Evolutionary conservation across 2,797 vertebrate species (phyloP).

Genomic region (Cyprinella venusta): DNA sequence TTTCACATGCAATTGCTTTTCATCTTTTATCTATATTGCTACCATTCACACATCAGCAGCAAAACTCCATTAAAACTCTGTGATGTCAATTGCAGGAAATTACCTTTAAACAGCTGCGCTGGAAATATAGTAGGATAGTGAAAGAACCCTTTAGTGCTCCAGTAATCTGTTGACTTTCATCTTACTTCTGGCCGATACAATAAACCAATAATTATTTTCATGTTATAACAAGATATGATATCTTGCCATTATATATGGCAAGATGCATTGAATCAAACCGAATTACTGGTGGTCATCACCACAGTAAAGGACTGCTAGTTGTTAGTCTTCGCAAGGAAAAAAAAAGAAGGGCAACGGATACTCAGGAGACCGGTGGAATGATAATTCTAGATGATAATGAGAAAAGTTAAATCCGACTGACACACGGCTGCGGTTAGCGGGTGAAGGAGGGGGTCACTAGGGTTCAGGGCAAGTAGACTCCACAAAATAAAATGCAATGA

Average conservation of each 20-base stretch:
- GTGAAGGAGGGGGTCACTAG: conserved; percentile 1
- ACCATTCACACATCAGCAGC: conserved; percentile 39
- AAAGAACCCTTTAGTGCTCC: conserved; percentile 5
- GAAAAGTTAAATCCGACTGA: conserved; percentile 31
- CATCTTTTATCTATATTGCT: conserved; percentile 4
- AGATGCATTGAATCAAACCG: too few species aligned
- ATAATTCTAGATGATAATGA: conserved; percentile 34
- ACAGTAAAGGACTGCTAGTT: background rate
- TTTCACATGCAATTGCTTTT: conserved; percentile 23
- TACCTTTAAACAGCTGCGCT: conserved; percentile 1
- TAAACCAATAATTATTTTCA: background rate
- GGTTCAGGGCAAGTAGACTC: conserved; percentile 24
- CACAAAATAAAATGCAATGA: background rate
- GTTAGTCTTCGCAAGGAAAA: background rate
- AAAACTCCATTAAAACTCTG: background rate
- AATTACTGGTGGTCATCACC: background rate
- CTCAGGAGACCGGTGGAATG: background rate
- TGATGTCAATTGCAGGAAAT: conserved; percentile 22
- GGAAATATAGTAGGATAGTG: conserved; percentile 5
- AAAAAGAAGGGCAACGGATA: background rate
- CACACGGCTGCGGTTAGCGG: conserved; percentile 14
- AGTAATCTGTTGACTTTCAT: conserved; percentile 20
- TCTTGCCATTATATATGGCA: too few species aligned
- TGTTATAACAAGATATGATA: too few species aligned
- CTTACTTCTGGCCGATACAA: background rate